Conservation (phyloP, 2,888 invertebrate genomes). For the Epinotia nisella region DNA sequence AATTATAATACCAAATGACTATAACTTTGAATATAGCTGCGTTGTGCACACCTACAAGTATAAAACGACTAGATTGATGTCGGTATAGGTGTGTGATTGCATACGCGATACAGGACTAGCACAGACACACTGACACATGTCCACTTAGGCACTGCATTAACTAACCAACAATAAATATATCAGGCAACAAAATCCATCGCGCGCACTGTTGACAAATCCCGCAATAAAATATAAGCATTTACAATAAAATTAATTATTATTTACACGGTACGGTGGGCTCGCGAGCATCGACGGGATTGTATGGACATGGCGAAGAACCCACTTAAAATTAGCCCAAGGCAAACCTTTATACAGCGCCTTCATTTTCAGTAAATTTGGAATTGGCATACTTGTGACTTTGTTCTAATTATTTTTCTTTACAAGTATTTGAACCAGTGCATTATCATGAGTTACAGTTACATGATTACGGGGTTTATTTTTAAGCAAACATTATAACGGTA, state of each 20-base stretch:
- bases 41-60: constrained; percentile 10
- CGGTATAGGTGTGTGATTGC: constrained; percentile 36
- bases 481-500: too few relatives aligned
- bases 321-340: not conserved
- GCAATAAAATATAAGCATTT: constrained; percentile 85
- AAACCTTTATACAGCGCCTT: too few relatives aligned
- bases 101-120: constrained; percentile 55
- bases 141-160: constrained; percentile 77
- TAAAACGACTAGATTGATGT: constrained; percentile 21
- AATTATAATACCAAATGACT: constrained; percentile 62
- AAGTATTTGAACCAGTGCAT: too few relatives aligned
- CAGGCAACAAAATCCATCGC: constrained; percentile 81
- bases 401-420: too few relatives aligned
- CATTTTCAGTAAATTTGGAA: too few relatives aligned
- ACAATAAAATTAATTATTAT: constrained; percentile 86
- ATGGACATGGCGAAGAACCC: constrained; percentile 58
- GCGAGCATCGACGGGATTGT: constrained; percentile 56
- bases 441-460: too few relatives aligned
- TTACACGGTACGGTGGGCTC: constrained; percentile 81
- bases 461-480: too few relatives aligned
- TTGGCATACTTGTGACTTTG: too few relatives aligned
- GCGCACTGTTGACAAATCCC: constrained; percentile 84
- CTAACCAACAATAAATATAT: constrained; percentile 81
- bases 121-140: constrained; percentile 59
- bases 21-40: constrained; percentile 38